Evolutionary conservation across 2,888 invertebrate species (phyloP).

Genomic region (Stenodera caucasica): DNA sequence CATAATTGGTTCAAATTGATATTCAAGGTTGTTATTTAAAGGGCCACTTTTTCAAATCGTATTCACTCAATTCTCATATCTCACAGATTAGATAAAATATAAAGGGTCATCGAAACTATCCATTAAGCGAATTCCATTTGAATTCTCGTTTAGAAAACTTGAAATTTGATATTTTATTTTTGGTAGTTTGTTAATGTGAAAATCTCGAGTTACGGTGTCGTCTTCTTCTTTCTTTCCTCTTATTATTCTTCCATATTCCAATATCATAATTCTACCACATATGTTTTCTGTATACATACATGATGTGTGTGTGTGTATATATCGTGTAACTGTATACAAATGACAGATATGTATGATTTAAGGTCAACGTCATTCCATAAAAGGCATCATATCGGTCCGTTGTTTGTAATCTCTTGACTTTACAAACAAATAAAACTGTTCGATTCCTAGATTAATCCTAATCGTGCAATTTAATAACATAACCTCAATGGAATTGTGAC

Average conservation of each 20-base stretch:
- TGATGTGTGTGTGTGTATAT: slow-evolving; percentile 15
- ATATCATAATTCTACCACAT: too few relatives aligned
- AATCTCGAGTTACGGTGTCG: slow-evolving; percentile 2
- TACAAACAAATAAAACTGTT: slow-evolving; percentile 18
- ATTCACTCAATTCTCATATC: too few relatives aligned
- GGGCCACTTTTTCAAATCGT: slow-evolving; percentile 13
- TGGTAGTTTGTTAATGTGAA: neutral
- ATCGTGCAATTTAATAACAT: too few relatives aligned
- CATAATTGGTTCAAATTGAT: slow-evolving; percentile 16
- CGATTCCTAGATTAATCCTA: too few relatives aligned
- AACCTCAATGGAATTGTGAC: too few relatives aligned
- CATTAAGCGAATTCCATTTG: too few relatives aligned
- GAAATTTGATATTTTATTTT: too few relatives aligned
- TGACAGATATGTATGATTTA: slow-evolving; percentile 26
- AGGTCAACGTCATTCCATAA: slow-evolving; percentile 26
- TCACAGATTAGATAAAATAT: too few relatives aligned
- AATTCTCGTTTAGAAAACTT: too few relatives aligned
- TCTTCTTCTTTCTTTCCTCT: neutral
- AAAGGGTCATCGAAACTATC: too few relatives aligned
- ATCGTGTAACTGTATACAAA: slow-evolving; percentile 22
- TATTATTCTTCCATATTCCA: too few relatives aligned
- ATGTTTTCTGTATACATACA: neutral
- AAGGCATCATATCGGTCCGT: slow-evolving; percentile 22
- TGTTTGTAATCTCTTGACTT: slow-evolving; percentile 17
- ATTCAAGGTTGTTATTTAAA: slow-evolving; percentile 14